These are phyloP conservation scores for Phragmatobia fuliginosa DNA, from an alignment of 2,888 invertebrate genomes.

Conservation along the genomic window DNA sequence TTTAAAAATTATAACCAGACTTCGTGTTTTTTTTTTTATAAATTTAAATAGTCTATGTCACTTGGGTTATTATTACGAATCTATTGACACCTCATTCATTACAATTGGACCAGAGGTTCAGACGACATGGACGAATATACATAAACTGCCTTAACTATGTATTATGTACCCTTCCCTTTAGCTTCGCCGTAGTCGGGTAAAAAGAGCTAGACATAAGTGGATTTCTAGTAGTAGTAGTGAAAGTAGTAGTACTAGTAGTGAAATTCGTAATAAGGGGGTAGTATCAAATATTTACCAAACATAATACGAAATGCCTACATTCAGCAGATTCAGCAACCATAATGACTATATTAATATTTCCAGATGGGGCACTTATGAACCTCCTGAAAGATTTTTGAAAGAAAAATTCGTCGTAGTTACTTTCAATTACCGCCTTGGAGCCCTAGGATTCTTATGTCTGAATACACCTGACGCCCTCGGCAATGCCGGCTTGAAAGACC, in stretches of 20 bases:
- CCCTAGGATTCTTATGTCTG: constrained; percentile 78
- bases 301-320: background rate
- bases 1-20: no score
- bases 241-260: background rate
- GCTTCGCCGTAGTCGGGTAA: no score
- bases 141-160: no score
- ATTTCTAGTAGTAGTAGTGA: background rate
- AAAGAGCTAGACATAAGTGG: background rate
- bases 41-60: no score
- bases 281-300: background rate
- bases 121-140: no score
- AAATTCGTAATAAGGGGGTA: background rate
- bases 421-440: constrained; percentile 77
- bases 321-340: background rate
- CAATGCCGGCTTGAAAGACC: constrained; percentile 80
- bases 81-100: no score
- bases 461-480: constrained; percentile 67
- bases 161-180: no score
- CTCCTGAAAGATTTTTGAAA: constrained; percentile 61
- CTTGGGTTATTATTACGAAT: no score
- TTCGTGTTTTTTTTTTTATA: no score
- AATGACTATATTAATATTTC: constrained; percentile 2
- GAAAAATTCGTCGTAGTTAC: constrained; percentile 71
- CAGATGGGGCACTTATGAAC: constrained; percentile 74
- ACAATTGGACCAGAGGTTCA: no score